Evolutionary conservation across 2,797 vertebrate species (phyloP), one percentile per base, ranked within the genome.

Genomic region (Cyclopterus lumpus): DNA sequence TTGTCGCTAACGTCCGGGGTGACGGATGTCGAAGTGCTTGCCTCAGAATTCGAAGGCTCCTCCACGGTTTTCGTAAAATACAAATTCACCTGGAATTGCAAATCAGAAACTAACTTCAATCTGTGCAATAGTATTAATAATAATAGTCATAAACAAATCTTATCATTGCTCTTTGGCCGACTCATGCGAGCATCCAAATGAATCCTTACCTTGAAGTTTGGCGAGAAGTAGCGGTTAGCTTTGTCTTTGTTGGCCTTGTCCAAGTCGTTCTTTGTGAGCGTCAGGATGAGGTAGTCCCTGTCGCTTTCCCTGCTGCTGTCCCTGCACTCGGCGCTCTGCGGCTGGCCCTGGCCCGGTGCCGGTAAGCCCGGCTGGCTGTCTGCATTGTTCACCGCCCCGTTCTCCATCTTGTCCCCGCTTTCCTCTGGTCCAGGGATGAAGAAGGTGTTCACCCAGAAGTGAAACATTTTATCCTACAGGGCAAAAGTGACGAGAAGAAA

Each of bases 191-290:
- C 44, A 46, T 49, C 14, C 16, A 14, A 68, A 59, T 54, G 2
- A 64, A 60, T 28, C 40, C 34, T 77, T 90, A 99, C 98, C 97
- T 99, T 99, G 95, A 99, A 99, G 96, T 99, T 99, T 93, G 98
- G 98, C 90, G 98, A 99, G 94, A 99, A 99, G 91, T 98, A 98
- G 95, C 97, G 96, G 95, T 99, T 99, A 93, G 98, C 98, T 94
- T 99, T 99, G 91, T 99, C 98, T 95, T 99, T 99, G 92, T 99
- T 99, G 89, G 98, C 98, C 95, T 99, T 99, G 95, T 99, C 98
- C 90, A 99, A 95, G 94, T 99, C 98, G 5, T 98, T 99, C 95
- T 99, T 99, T 65, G 97, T 99, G 94, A 99, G 96, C 77, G 97
- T 96, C 93, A 99, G 97, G 93, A 98, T 97, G 92, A 99, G 96